Evolutionary conservation across 2,113 vertebrate species (phyloP).

Genomic region (Panthera leo): DNA sequence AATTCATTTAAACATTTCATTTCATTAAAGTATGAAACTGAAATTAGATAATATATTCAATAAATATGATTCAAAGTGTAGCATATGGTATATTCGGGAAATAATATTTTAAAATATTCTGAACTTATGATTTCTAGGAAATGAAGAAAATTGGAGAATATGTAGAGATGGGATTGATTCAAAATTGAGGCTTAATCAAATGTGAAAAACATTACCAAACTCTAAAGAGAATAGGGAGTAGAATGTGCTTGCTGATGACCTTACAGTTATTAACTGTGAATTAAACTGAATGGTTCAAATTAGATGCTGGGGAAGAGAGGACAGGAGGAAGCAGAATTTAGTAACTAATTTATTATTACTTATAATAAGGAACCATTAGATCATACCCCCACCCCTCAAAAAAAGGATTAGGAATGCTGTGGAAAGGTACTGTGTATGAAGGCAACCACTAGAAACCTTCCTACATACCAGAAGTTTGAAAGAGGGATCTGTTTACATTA

Average conservation of each 20-base stretch:
- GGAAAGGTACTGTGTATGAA: not conserved
- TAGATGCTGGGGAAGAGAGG: not conserved
- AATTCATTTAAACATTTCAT: slow-evolving; percentile 63
- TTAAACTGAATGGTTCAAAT: not conserved
- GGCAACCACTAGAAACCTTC: not conserved
- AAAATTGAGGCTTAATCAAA: slow-evolving; percentile 17
- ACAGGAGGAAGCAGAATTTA: not conserved
- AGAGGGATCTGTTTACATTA: not conserved
- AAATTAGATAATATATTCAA: slow-evolving; percentile 59
- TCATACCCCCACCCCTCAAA: not conserved
- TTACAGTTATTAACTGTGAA: not conserved
- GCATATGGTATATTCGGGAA: slow-evolving; percentile 51
- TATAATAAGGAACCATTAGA: not conserved
- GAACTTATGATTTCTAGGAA: slow-evolving; percentile 65
- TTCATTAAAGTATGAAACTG: slow-evolving; percentile 58
- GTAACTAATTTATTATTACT: slow-evolving; percentile 18
- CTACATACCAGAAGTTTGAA: not conserved
- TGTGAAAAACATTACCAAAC: not conserved
- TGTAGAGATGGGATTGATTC: slow-evolving; percentile 16
- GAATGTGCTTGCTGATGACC: not conserved
- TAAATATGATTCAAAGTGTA: slow-evolving; percentile 55
- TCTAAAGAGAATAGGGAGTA: not conserved
- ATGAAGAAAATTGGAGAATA: slow-evolving; percentile 34
- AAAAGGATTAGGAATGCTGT: not conserved
- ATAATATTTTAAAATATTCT: slow-evolving; percentile 68